Conservation (phyloP, 2,888 invertebrate genomes). For the Cartodere bifasciata region DNA sequence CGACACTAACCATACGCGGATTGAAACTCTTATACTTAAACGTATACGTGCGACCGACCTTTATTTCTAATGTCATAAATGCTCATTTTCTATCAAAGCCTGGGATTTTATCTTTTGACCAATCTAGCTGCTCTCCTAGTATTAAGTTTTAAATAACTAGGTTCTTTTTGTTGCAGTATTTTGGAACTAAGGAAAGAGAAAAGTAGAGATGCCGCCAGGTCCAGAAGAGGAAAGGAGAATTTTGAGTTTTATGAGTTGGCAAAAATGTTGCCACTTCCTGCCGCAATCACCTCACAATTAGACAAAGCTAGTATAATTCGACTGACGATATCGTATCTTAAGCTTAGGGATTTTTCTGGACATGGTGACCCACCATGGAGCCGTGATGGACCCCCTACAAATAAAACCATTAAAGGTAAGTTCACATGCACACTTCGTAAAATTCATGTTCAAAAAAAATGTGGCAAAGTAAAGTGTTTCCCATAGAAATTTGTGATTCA, state of each 20-base stretch:
- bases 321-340: slow-evolving; percentile 91
- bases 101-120: too few species aligned
- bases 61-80: too few species aligned
- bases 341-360: slow-evolving; percentile 85
- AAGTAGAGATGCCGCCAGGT: slow-evolving; percentile 83
- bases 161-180: slow-evolving; percentile 60
- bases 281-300: slow-evolving; percentile 86
- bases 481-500: too few species aligned
- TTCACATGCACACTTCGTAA: too few species aligned
- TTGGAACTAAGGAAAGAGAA: slow-evolving; percentile 89
- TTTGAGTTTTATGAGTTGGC: slow-evolving; percentile 94
- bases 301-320: slow-evolving; percentile 94
- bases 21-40: too few species aligned
- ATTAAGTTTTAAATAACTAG: too few species aligned
- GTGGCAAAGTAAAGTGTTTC: background rate
- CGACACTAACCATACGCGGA: too few species aligned
- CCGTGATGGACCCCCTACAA: slow-evolving; percentile 63
- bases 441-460: background rate
- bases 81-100: too few species aligned
- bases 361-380: slow-evolving; percentile 97
- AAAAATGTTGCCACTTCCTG: slow-evolving; percentile 82
- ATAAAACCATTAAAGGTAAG: slow-evolving; percentile 74
- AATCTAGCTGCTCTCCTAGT: too few species aligned
- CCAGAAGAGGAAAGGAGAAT: slow-evolving; percentile 87
- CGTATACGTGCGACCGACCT: too few species aligned